Base-by-base conservation (phyloP, 35 echinoderm and acorn worm species). In the Apostichopus californicus region DNA sequence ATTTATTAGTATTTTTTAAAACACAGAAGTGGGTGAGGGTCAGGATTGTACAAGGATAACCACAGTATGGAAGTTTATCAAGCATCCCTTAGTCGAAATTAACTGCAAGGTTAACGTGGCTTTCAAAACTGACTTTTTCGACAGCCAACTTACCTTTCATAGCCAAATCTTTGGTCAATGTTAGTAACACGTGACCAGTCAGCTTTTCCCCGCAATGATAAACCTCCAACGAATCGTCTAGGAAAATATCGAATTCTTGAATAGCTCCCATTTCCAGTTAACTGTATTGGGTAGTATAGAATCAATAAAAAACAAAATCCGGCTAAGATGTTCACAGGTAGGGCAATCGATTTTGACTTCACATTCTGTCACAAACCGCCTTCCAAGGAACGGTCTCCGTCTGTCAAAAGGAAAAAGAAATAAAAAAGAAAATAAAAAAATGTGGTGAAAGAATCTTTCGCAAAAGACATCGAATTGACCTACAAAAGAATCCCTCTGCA, bases 101-200 rank as follows among this genome's bases (percentile, higher is more conserved):
- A 46, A 46, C 34, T 46, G 34, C 34, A 46, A 46, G 1, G 34
- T 46, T 46, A 46, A 46, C 34, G 34, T 46, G 34, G 34, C 3
- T 46, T 46, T 46, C 34, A 46, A 46, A 46, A 46, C 34, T 46
- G 2, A 46, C 34, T 3, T 46, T 34, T 46, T 46, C 34, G 34
- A 46, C 34, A 46, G 34, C 34, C 25, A 68, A 83, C 92, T 91
- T 95, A 98, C 97, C 97, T 98, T 93, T 94, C 97, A 98, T 98
- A 5, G 97, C 97, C n/a, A 98, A 88, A 56, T 98, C 97, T 89
- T 98, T 98, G 87, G 97, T 98, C 14, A 98, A 84, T 13, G 95
- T 94, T 3, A 98, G 82, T 54, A 94, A 88, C 56, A 98, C 97
- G 20, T 94, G 92, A 54, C 97, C 97, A 52, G 79, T 94, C 54